These are phyloP conservation scores for Neoniphon sammara DNA, from an alignment of 2,797 vertebrate species.

Conservation along the genomic window DNA sequence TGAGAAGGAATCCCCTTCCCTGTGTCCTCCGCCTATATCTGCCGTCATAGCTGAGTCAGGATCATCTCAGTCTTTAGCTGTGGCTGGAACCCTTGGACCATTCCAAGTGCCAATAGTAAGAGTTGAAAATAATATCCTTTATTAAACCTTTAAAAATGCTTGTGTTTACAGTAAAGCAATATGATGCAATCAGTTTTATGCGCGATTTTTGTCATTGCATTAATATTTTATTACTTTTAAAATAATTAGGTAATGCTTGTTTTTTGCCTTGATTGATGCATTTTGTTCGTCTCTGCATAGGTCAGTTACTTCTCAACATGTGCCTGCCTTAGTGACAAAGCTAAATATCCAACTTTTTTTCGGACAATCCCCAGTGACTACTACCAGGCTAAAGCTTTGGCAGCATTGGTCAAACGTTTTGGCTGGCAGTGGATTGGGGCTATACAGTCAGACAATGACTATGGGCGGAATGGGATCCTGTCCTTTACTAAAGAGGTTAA, in stretches of 20 bases:
- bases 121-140: background rate
- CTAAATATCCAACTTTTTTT: constrained; percentile 84
- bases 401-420: constrained; percentile 79
- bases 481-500: constrained; percentile 80
- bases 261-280: background rate
- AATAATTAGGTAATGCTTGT: background rate
- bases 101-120: constrained; percentile 83
- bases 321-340: constrained; percentile 82
- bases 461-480: constrained; percentile 78
- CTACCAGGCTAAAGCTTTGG: constrained; percentile 84
- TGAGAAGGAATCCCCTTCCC: constrained; percentile 25
- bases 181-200: background rate
- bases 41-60: constrained; percentile 83
- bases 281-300: constrained; percentile 58
- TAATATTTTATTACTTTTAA: background rate
- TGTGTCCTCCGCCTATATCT: constrained; percentile 76
- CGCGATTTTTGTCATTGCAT: background rate
- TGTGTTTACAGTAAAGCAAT: too few relatives aligned
- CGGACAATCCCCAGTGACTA: constrained; percentile 84
- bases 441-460: constrained; percentile 83
- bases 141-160: background rate
- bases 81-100: constrained; percentile 80
- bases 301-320: constrained; percentile 88
- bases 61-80: constrained; percentile 82
- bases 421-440: constrained; percentile 85